Evolutionary conservation across 1,140 invertebrate genomes (phyloP).

Genomic region (Drosophila oshimai): DNA sequence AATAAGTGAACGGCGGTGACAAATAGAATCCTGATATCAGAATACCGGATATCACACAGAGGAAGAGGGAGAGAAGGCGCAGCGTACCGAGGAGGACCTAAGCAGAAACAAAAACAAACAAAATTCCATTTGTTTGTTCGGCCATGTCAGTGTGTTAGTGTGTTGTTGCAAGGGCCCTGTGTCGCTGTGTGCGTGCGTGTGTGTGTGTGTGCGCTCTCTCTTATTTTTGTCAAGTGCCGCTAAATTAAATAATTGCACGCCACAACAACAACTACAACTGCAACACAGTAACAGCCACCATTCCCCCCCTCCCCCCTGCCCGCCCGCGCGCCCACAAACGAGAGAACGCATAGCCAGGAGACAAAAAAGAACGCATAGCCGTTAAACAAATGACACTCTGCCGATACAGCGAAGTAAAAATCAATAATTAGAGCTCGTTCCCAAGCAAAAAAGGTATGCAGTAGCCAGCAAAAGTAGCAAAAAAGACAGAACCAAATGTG

Average conservation of each 20-base stretch:
- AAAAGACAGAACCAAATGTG: not conserved
- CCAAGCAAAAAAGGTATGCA: slow-evolving; percentile 47
- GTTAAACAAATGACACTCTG: slow-evolving; percentile 13
- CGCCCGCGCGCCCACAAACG: no score
- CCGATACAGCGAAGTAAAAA: slow-evolving; percentile 53
- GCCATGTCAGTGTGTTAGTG: not conserved
- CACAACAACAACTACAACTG: no score
- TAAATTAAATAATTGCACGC: not conserved
- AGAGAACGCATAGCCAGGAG: no score
- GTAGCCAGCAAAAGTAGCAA: slow-evolving; percentile 21
- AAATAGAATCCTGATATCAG: not conserved
- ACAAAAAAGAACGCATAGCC: not conserved
- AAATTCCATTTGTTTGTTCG: not conserved
- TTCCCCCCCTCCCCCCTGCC: not conserved
- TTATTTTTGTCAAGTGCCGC: not conserved
- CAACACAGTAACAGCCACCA: not conserved
- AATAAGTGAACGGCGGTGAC: not conserved
- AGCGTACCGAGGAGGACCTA: not conserved
- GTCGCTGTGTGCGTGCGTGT: not conserved
- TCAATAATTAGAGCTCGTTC: slow-evolving; percentile 60
- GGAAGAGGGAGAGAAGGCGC: not conserved
- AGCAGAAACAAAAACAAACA: not conserved
- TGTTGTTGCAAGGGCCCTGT: no score
- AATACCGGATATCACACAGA: no score
- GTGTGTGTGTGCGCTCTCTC: not conserved